Evolutionary conservation across 1,140 invertebrate species (phyloP), one percentile per base, ranked within the genome.

Genomic region (Pantala flavescens): DNA sequence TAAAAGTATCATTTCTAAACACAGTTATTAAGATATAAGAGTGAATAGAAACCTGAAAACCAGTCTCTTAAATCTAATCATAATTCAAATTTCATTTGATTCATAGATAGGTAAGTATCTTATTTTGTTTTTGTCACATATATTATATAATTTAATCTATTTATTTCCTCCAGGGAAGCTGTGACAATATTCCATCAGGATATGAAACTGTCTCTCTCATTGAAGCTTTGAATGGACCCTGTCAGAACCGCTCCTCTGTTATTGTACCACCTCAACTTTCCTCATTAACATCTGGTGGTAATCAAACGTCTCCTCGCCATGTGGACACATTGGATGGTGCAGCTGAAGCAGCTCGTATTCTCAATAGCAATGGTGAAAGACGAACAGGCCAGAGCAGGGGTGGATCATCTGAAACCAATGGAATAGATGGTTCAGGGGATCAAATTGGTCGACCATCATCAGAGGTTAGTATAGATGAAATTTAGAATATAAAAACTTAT

Each of bases 201-300:
- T 98, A 98, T 82, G 95, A 98, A 84, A 90, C 94, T 23, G 91
- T 99, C 70, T 95, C 96, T 0, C 84, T 99, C n/a, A 93, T 98
- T 74, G 98, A 99, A 85, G 97, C 97, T 9, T 84, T 99, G n/a
- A 99, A 99, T 86, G 97, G 97, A 0, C 96, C 95, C 2, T 88
- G 87, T 77, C 85, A 86, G 23, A 84, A 87, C 1, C 85, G 89
- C 76, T 82, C 82, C 49, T 82, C 84, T 19, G 82, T 87, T 21
- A 82, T 88, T 23, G 85, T 85, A 9, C 84, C 84, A 73, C 75
- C 79, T 7, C 24, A 76, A 23, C 71, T 77, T 16, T 83, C 83
- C 72, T 84, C 85, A 75, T 86, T 88, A 81, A 82, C 84, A 24
- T 19, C 19, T 43, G 43, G 19, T 42, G 72, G 28, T 14, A 36